Base-by-base conservation (phyloP, 1,140 invertebrate species). In the Diuraphis noxia region DNA sequence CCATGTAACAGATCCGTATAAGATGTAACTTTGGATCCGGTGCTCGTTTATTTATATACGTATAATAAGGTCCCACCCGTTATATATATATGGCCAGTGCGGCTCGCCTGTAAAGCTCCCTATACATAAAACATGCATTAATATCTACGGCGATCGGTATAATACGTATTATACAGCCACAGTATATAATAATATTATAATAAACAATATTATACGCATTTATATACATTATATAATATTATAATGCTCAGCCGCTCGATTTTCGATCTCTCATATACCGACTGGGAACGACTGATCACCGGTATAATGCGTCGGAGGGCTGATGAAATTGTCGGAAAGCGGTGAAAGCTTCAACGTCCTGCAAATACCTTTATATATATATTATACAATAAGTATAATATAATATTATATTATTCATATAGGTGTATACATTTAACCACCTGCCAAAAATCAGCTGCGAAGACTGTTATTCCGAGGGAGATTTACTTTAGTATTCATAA, bases 191-290 rank as follows among this genome's bases (percentile, higher is more conserved):
- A n/a, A 72, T 72, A 72, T 72, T 4, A 5, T n/a, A 72, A 72
- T 72, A 63, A 63, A 72, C 56, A n/a, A 72, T n/a, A 72, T n/a
- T 72, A n/a, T 72, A 52, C n/a, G n/a, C n/a, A n/a, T n/a, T n/a
- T 52, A 52, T 2, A 4, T 56, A 56, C 52, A 56, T 30, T 56
- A n/a, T 63, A n/a, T 56, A 56, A 30, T 56, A 56, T 56, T 56
- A 56, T n/a, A 56, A 56, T 56, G 30, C 25, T 10, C 1, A 30
- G 8, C 30, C 25, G 56, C 4, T 63, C 56, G 56, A 63, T n/a
- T 63, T 63, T 63, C 30, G 56, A 63, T 72, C 30, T n/a, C 56
- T 13, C 1, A 23, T 43, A n/a, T 13, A 0, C 13, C 30, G 17
- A 72, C 13, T n/a, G 56, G 13, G 56, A 72, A 72, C 30, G 56